Conservation (phyloP, 2,888 invertebrate genomes). For the Dysmachus trigonus region DNA sequence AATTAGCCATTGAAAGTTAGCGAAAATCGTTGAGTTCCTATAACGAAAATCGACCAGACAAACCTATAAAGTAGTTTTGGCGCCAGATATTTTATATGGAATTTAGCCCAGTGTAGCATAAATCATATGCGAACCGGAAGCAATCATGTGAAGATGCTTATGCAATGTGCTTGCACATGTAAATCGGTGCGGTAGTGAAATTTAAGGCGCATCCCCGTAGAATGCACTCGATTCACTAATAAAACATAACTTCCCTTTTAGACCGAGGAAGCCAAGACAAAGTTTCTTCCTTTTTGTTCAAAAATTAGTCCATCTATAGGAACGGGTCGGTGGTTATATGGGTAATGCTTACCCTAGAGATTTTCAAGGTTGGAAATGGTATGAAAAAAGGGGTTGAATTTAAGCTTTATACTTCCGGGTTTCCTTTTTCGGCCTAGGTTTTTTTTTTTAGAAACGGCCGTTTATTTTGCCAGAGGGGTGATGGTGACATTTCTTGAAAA, state of each 20-base stretch:
- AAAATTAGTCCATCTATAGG: neutral
- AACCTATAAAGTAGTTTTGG: constrained; percentile 2
- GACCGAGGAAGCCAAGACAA: neutral
- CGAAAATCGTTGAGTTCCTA: neutral
- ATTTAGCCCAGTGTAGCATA: neutral
- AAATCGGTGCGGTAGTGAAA: neutral
- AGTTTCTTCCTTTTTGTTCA: neutral
- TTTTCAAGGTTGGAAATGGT: neutral
- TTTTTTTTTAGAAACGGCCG: neutral
- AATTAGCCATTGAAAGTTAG: neutral
- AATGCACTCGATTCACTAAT: neutral
- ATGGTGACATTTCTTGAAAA: neutral
- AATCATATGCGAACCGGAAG: constrained; percentile 22
- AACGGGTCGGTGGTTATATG: neutral
- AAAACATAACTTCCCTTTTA: neutral
- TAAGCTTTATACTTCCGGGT: neutral
- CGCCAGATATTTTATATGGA: constrained; percentile 16
- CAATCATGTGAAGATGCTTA: constrained; percentile 14
- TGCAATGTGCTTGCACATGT: constrained; percentile 17
- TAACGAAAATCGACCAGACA: neutral
- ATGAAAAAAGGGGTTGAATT: neutral
- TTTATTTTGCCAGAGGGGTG: neutral
- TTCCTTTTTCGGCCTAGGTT: neutral
- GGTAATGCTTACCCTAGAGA: neutral
- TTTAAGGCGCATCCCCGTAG: neutral